Evolutionary conservation across 2,797 vertebrate genomes (phyloP), one percentile per base, ranked within the genome.

Genomic region (Carapus acus): DNA sequence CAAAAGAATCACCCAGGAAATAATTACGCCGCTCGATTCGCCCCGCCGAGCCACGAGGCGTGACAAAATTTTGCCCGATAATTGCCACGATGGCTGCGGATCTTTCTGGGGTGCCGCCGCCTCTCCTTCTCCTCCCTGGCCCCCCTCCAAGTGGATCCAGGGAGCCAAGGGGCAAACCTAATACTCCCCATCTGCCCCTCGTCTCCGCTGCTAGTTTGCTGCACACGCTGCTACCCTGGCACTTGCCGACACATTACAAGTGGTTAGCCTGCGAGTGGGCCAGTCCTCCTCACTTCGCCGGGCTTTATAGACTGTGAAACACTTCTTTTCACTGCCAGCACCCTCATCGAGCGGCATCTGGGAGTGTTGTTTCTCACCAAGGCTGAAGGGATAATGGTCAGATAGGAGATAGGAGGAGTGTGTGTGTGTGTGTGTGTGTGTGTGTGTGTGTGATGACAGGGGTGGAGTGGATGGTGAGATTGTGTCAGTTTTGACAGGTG

Each of bases 121-220:
- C 61, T 57, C n/a, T 24, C 13, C 59, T 62, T 50, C 55, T 45
- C 64, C 41, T 51, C 16, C 39, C 51, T 72, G 73, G 72, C 69
- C 37, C 41, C 36, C 49, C 51, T 70, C 71, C 71, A 75, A 16
- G 22, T 52, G 51, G 71, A 75, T 62, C n/a, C 62, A 76, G 27
- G 51, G 22, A 66, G 48, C 63, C 55, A 52, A 56, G 56, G 54
- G 59, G 53, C 66, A 63, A 67, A 46, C 18, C 34, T 43, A 65
- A 69, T 58, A 49, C 18, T 44, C 61, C 44, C 54, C 64, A 65
- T 76, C 59, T 76, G 65, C 31, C 63, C 40, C 6, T 72, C 67
- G 65, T 49, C 68, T 70, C 8, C 48, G 64, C 31, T 46, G 33
- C 49, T 27, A 12, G n/a, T 52, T 49, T 54, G 47, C 49, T 54